Evolutionary conservation across 2,797 vertebrate genomes (phyloP), one percentile per base, ranked within the genome.

Genomic region (Pitangus sulphuratus): DNA sequence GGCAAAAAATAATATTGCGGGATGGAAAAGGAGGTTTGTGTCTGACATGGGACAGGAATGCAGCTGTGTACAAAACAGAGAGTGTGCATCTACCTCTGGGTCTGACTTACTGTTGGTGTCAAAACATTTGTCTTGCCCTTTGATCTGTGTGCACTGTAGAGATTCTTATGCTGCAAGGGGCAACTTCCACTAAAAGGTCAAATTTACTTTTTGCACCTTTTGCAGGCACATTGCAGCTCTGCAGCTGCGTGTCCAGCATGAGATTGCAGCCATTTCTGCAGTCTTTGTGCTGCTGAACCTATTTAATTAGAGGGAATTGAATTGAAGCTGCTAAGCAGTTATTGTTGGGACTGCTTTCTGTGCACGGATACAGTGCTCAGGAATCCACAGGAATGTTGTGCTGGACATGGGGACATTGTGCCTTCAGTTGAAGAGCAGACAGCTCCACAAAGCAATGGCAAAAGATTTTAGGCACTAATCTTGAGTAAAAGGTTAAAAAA

Each of bases 231-330:
- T 39, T 87, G 75, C 79, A 80, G 79, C 80, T 93, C 91, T 84
- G 83, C 91, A 93, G 80, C 93, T 96, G 91, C 5, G 39, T 89
- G 80, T 95, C 95, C 89, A 92, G 96, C 80, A 87, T 94, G 95
- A 94, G 94, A 90, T 42, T 31, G n/a, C 90, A 96, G 96, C 84
- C 80, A 74, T 94, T 24, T 77, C 94, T 95, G 89, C 94, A 96
- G 66, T 45, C 95, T 95, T 81, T 68, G 82, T 94, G 95, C 39
- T 60, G 80, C 95, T 42, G 76, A 90, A 93, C 65, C 88, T 89
- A 37, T 98, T 97, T 97, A 97, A 98, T 98, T 97, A 97, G 97
- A 61, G 13, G 15, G 83, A 95, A 95, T 65, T 92, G 95, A 95
- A 96, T 48, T 95, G 95, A 90, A 94, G 97, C 93, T 94, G 84